Percentiles rank a stretch among this genome's conserved stretches.
Conservation (phyloP, 2,888 invertebrate genomes). For the Clostera curtula region DNA sequence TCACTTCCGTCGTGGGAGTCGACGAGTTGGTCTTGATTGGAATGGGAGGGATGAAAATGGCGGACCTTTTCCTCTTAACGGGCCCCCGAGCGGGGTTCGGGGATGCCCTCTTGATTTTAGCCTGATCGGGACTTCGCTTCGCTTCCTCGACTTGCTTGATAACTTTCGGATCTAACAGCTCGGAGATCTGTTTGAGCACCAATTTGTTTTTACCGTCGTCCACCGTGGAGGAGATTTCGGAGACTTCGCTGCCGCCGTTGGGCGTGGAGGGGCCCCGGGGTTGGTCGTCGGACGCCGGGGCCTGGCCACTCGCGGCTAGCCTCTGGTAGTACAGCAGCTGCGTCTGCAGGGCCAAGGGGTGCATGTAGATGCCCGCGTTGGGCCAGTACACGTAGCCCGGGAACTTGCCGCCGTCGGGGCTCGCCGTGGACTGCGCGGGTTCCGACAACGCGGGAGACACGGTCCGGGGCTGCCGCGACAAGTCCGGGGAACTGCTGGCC, state of each 20-base stretch:
- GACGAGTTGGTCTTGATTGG: constrained; percentile 81
- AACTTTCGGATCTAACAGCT: constrained; percentile 62
- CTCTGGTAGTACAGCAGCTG: constrained; percentile 84
- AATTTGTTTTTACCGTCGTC: constrained; percentile 59
- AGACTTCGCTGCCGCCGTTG: constrained; percentile 41
- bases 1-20: constrained; percentile 88
- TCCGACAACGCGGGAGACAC: constrained; percentile 55
- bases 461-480: constrained; percentile 40
- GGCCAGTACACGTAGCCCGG: constrained; percentile 82
- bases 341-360: constrained; percentile 82
- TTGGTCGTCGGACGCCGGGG: constrained; percentile 56
- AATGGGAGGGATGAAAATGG: constrained; percentile 89
- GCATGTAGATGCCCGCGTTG: constrained; percentile 80
- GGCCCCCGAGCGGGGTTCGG: constrained; percentile 52
- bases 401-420: constrained; percentile 44
- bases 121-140: constrained; percentile 42
- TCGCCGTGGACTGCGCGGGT: constrained; percentile 50
- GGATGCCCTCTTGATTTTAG: constrained; percentile 61
- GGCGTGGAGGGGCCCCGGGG: constrained; percentile 38
- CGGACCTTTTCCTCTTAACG: constrained; percentile 85
- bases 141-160: constrained; percentile 51
- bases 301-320: constrained; percentile 73
- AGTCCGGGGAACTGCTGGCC: constrained; percentile 61
- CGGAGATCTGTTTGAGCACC: constrained; percentile 64
- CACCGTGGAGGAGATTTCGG: constrained; percentile 45